Evolutionary conservation across 2,888 invertebrate species (phyloP).

Genomic region (Lepetodrilus schrolli): DNA sequence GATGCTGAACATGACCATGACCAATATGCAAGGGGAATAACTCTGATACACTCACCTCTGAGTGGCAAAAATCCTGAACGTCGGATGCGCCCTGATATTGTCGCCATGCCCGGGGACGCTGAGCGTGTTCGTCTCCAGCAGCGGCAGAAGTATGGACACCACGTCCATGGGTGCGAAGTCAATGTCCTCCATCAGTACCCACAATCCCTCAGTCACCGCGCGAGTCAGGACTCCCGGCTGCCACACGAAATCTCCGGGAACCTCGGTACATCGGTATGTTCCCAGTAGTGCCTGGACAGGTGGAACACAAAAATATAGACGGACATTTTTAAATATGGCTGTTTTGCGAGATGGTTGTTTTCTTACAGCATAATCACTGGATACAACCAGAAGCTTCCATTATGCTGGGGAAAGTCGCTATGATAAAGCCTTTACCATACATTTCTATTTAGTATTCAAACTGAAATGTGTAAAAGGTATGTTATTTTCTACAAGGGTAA

Average conservation of each 20-base stretch:
- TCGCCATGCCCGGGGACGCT: slow-evolving; percentile 93
- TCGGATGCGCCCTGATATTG: slow-evolving; percentile 85
- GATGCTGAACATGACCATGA: too few relatives aligned
- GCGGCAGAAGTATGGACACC: slow-evolving; percentile 87
- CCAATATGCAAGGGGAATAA: too few relatives aligned
- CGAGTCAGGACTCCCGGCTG: slow-evolving; percentile 91
- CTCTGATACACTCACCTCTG: slow-evolving; percentile 80
- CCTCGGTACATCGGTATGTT: slow-evolving; percentile 93
- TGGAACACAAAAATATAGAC: neutral
- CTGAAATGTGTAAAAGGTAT: too few relatives aligned
- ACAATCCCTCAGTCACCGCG: slow-evolving; percentile 79
- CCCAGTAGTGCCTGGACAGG: slow-evolving; percentile 85
- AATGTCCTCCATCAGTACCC: slow-evolving; percentile 96
- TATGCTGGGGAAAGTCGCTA: too few relatives aligned
- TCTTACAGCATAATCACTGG: neutral
- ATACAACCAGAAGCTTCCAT: too few relatives aligned
- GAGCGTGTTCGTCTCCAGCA: slow-evolving; percentile 87
- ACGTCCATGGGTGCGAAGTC: slow-evolving; percentile 96
- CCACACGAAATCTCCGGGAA: slow-evolving; percentile 98
- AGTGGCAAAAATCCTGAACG: slow-evolving; percentile 94
- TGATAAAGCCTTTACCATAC: too few relatives aligned
- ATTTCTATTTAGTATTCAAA: too few relatives aligned
- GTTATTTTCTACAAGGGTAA: too few relatives aligned
- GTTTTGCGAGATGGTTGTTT: neutral
- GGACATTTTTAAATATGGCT: too few relatives aligned